Conservation (phyloP, 1,140 invertebrate genomes). For the Luehdorfia chinensis region DNA sequence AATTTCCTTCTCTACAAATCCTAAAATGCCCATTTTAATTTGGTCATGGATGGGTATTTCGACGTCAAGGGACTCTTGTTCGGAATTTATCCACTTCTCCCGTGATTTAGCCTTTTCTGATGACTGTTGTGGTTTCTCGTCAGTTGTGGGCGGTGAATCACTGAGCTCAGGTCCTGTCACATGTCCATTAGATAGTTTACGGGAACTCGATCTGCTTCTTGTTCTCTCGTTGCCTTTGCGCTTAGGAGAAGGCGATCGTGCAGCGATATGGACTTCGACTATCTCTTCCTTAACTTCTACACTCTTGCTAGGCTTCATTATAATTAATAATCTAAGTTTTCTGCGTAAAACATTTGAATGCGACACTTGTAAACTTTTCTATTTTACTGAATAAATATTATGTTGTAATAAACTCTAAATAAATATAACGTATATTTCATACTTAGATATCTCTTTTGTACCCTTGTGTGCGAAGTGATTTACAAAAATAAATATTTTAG, state of each 20-base stretch:
- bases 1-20: slow-evolving; percentile 79
- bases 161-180: slow-evolving; percentile 28
- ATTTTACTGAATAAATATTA: slow-evolving; percentile 9
- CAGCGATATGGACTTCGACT: slow-evolving; percentile 56
- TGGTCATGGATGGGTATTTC: slow-evolving; percentile 76
- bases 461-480: slow-evolving; percentile 3
- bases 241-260: slow-evolving; percentile 61
- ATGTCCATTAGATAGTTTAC: slow-evolving; percentile 64
- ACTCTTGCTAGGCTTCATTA: slow-evolving; percentile 67
- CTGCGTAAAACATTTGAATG: slow-evolving; percentile 11
- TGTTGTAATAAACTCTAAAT: not conserved
- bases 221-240: slow-evolving; percentile 43
- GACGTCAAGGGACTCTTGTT: slow-evolving; percentile 76
- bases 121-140: slow-evolving; percentile 24
- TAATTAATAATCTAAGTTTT: slow-evolving; percentile 18
- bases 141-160: slow-evolving; percentile 19
- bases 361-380: no score
- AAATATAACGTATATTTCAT: slow-evolving; percentile 7
- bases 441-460: not conserved
- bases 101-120: slow-evolving; percentile 43
- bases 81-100: slow-evolving; percentile 70
- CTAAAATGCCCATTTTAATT: slow-evolving; percentile 79
- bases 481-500: slow-evolving; percentile 19
- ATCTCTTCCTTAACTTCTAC: slow-evolving; percentile 61
- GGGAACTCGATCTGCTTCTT: slow-evolving; percentile 50